These are phyloP conservation scores for Exaiptasia diaphana DNA, from an alignment of 64 coral and sea anemone species.

Conservation along the genomic window DNA sequence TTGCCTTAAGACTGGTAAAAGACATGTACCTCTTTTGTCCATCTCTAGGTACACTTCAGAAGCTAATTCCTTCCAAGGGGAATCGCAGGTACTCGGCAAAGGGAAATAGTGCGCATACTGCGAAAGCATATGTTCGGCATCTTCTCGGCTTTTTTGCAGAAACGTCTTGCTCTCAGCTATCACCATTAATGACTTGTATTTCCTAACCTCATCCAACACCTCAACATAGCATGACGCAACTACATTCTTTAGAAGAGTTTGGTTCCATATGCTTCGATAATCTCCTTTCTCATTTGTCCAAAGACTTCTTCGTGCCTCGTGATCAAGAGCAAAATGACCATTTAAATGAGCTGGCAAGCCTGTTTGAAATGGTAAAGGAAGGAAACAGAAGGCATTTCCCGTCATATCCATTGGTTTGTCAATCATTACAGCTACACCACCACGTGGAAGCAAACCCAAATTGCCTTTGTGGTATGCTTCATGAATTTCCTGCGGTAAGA, in stretches of 20 bases:
- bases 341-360: conserved; percentile 77
- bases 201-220: conserved; percentile 30
- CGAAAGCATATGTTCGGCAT: background rate
- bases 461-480: conserved; percentile 34
- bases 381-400: conserved; percentile 75
- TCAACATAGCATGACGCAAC: conserved; percentile 75
- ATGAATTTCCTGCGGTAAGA: background rate
- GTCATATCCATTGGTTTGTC: background rate
- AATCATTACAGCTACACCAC: conserved; percentile 48
- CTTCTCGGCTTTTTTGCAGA: background rate
- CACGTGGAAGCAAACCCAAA: conserved; percentile 67
- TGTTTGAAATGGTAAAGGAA: conserved; percentile 72
- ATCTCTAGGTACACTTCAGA: conserved; percentile 49
- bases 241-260: conserved; percentile 33
- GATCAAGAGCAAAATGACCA: conserved; percentile 91
- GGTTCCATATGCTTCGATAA: conserved; percentile 69
- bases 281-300: conserved; percentile 45
- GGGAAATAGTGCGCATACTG: conserved; percentile 8
- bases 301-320: conserved; percentile 68
- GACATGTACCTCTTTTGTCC: conserved; percentile 9
- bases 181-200: conserved; percentile 1
- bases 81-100: background rate
- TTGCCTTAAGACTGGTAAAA: conserved; percentile 53
- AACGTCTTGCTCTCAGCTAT: background rate
- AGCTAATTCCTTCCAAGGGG: conserved; percentile 28